Evolutionary conservation across 1,140 invertebrate genomes (phyloP).

Genomic region (Aphelinus atriplicis): DNA sequence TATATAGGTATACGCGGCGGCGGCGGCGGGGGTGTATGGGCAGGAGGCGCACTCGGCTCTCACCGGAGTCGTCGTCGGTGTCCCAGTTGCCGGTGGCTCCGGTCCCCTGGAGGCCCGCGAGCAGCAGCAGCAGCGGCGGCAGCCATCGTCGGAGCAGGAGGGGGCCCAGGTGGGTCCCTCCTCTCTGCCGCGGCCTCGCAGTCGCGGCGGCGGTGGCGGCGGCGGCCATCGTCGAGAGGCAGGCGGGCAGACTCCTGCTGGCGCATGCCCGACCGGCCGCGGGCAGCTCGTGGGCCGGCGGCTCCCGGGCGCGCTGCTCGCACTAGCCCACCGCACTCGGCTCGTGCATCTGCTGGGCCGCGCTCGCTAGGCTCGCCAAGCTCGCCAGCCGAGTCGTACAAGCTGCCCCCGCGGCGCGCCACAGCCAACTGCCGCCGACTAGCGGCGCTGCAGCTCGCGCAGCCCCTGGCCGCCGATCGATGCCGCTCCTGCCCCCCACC

Average conservation of each 20-base stretch:
- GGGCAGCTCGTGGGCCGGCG: conserved; percentile 4
- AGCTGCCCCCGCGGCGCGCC: background rate
- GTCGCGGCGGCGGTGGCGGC: background rate
- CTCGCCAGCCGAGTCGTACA: background rate
- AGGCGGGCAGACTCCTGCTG: no score
- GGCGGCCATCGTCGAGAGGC: background rate
- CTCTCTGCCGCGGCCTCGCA: background rate
- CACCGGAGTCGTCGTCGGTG: conserved; percentile 61
- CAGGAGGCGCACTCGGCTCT: background rate
- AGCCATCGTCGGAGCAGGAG: background rate
- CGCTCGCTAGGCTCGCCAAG: background rate
- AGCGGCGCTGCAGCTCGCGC: background rate
- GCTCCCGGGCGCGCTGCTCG: background rate
- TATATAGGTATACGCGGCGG: no score
- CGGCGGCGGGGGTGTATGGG: no score
- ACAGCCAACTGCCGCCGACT: background rate
- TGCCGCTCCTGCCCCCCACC: conserved; percentile 5
- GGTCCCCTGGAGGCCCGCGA: conserved; percentile 46
- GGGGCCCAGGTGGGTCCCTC: no score
- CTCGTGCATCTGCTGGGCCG: no score
- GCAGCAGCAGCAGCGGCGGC: conserved; percentile 31
- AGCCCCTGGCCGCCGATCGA: conserved; percentile 17
- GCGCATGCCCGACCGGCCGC: background rate
- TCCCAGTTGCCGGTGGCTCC: conserved; percentile 61
- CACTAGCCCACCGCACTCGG: background rate